These are phyloP conservation scores for Rotaria socialis DNA, from an alignment of 2,888 invertebrate species.

Conservation along the genomic window DNA sequence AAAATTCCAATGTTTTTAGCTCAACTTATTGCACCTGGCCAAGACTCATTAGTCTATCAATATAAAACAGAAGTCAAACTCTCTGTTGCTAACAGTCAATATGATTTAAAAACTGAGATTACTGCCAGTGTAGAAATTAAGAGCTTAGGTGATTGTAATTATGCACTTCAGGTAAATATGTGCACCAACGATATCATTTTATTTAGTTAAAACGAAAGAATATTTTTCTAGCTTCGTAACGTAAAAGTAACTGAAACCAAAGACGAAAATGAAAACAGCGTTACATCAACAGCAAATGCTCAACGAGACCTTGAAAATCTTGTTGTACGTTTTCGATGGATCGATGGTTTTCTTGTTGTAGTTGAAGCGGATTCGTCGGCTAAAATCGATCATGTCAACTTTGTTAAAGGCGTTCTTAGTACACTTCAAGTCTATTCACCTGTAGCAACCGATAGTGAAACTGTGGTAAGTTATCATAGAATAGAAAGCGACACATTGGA, in stretches of 20 bases:
- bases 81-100: not conserved
- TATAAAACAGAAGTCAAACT: not conserved
- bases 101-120: not conserved
- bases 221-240: not conserved
- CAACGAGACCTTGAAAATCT: constrained; percentile 11
- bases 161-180: not conserved
- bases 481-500: too few species aligned
- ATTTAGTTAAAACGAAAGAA: not conserved
- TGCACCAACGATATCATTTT: too few species aligned
- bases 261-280: not conserved
- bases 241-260: not conserved
- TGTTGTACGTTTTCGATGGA: not conserved
- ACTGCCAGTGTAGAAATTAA: not conserved
- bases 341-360: not conserved
- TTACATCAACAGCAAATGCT: too few species aligned
- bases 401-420: constrained; percentile 5
- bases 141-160: not conserved
- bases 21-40: not conserved
- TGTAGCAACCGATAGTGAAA: not conserved
- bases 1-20: not conserved
- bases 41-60: not conserved
- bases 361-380: constrained; percentile 4
- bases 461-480: not conserved
- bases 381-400: constrained; percentile 20
- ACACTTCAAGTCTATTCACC: not conserved